Evolutionary conservation across 2,113 vertebrate genomes (phyloP), one percentile per base, ranked within the genome.

Genomic region (Pandion haliaetus): DNA sequence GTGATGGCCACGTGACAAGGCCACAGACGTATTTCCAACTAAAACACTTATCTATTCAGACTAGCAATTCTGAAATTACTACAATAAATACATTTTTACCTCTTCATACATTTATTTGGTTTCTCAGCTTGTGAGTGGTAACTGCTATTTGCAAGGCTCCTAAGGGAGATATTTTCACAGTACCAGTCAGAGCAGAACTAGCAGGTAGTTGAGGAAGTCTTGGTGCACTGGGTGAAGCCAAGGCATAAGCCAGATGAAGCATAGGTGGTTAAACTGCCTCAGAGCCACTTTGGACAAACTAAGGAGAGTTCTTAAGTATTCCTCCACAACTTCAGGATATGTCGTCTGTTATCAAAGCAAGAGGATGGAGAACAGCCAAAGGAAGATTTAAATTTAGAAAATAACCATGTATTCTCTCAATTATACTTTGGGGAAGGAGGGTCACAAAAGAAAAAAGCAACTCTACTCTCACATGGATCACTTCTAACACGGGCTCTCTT

Each of bases 21-120:
- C 76, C 88, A 80, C 57, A 92, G 61, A 72, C 36, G 24, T 12
- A 38, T 94, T 82, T 94, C 40, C 58, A 67, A 81, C 44, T 76
- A 86, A 89, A 96, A 87, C 54, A 80, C 11, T 71, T 52, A 25
- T 34, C 80, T 83, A 54, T 63, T 59, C 73, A 50, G 47, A 76
- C 47, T 52, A 79, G 42, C 36, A 86, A 52, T 67, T 86, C 79
- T 83, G 88, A 73, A 82, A 69, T 84, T 62, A 88, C 58, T 82
- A 59, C 69, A 96, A 83, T 34, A 87, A 94, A 88, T 95, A 86
- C 57, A 62, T 21, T 72, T 94, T 86, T 88, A 82, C 19, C 28
- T 88, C 81, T 93, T 93, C 71, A 82, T 58, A 91, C 20, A 71
- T 96, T 91, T 93, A 71, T 96, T 91, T 93, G 93, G 93, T 88